phyloP scores from a whole-genome alignment of 1,140 invertebrate species.

The Heliconius nattereri region DNA sequence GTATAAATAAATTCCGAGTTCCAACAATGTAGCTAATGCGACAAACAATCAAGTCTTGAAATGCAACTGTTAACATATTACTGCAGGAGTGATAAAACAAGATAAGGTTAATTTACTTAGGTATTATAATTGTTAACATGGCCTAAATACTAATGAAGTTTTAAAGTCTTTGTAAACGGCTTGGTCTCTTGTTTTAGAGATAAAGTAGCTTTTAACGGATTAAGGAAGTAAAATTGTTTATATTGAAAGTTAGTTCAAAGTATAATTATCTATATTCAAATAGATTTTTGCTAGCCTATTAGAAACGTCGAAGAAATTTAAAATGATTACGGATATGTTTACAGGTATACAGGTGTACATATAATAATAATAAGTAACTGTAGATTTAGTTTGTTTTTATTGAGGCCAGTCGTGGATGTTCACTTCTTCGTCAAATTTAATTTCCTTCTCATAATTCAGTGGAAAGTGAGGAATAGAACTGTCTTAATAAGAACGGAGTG shows the following conservation, averaged over 20 bases:
- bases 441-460: too few relatives aligned
- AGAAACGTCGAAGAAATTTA: too few relatives aligned
- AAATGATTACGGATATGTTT: too few relatives aligned
- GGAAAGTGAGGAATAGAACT: too few relatives aligned
- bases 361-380: too few relatives aligned
- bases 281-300: too few relatives aligned
- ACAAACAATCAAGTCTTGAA: slow-evolving; percentile 14
- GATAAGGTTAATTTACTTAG: slow-evolving; percentile 40
- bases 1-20: neutral
- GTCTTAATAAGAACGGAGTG: too few relatives aligned
- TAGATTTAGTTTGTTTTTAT: too few relatives aligned
- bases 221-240: slow-evolving; percentile 5
- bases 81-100: slow-evolving; percentile 30
- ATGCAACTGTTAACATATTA: slow-evolving; percentile 34
- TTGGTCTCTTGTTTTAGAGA: neutral
- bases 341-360: too few relatives aligned
- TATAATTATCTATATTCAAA: too few relatives aligned
- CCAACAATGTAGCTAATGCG: neutral
- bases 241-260: neutral
- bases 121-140: slow-evolving; percentile 37
- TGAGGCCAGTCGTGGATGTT: too few relatives aligned
- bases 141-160: slow-evolving; percentile 40
- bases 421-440: too few relatives aligned
- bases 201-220: slow-evolving; percentile 12
- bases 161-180: slow-evolving; percentile 19